These are phyloP conservation scores for Andricus grossulariae DNA, from an alignment of 1,140 invertebrate species.

Conservation along the genomic window DNA sequence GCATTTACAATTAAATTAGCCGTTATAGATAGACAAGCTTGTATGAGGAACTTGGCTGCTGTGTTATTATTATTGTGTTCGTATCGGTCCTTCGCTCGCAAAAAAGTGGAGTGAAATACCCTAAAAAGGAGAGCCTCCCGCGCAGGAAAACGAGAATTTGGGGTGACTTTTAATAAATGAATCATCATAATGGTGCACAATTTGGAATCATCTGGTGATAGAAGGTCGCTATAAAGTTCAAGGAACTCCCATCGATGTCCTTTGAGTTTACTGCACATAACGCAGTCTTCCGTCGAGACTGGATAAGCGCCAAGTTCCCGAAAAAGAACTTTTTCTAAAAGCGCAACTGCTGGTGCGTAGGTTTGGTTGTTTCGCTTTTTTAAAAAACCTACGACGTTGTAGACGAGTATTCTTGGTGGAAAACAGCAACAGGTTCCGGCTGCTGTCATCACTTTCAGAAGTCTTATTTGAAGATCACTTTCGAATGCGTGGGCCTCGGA, in stretches of 20 bases:
- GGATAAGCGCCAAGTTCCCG: constrained; percentile 76
- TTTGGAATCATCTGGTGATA: constrained; percentile 77
- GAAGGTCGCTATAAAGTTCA: constrained; percentile 77
- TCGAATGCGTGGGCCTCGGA: constrained; percentile 70
- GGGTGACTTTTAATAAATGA: constrained; percentile 79
- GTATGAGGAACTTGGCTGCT: constrained; percentile 77
- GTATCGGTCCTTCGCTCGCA: constrained; percentile 76
- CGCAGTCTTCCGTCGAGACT: constrained; percentile 53
- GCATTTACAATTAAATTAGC: constrained; percentile 77
- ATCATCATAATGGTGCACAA: constrained; percentile 77
- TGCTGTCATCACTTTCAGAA: constrained; percentile 77
- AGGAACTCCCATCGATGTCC: constrained; percentile 78
- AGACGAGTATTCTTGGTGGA: constrained; percentile 72
- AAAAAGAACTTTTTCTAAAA: constrained; percentile 79
- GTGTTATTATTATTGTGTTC: constrained; percentile 67
- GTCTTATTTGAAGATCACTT: constrained; percentile 71
- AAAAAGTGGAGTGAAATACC: constrained; percentile 80
- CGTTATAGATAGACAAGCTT: constrained; percentile 79
- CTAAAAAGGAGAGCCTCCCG: constrained; percentile 78
- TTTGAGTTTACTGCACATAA: constrained; percentile 51
- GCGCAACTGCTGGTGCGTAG: constrained; percentile 64
- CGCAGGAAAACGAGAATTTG: constrained; percentile 75
- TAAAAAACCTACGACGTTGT: constrained; percentile 67
- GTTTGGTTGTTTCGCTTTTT: constrained; percentile 62
- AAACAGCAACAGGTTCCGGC: constrained; percentile 82